Conservation (phyloP, 2,888 invertebrate species). For the Drosophila picticornis region DNA sequence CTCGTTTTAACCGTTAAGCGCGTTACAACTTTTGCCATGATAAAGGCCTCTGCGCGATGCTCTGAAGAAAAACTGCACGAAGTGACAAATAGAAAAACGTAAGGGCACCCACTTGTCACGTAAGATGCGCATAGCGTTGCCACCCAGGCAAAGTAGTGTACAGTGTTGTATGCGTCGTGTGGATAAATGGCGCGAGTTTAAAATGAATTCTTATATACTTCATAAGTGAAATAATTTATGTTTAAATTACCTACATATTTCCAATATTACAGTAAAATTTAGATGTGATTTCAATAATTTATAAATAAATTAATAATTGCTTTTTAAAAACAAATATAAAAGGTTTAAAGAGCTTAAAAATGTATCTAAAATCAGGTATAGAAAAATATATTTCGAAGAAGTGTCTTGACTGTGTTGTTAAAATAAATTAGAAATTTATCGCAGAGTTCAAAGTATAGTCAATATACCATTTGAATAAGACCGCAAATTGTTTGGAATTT, state of each 20-base stretch:
- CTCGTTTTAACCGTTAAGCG: constrained; percentile 55
- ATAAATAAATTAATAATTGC: background rate
- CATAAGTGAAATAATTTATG: background rate
- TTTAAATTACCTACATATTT: background rate
- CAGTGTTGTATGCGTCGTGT: constrained; percentile 51
- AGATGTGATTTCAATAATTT: background rate
- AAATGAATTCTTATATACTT: constrained; percentile 14
- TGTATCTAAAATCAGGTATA: background rate
- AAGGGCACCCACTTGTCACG: constrained; percentile 27
- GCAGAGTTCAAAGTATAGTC: background rate
- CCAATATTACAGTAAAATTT: background rate
- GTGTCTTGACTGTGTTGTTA: background rate
- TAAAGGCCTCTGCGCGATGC: constrained; percentile 18
- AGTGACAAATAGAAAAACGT: constrained; percentile 69
- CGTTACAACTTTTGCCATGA: constrained; percentile 62
- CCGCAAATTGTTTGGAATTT: background rate
- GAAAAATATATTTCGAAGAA: background rate
- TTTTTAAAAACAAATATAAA: background rate
- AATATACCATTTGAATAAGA: background rate
- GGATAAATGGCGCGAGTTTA: constrained; percentile 28
- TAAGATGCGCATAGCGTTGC: constrained; percentile 40
- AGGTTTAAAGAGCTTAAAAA: background rate
- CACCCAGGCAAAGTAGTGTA: constrained; percentile 26
- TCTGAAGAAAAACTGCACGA: constrained; percentile 39
- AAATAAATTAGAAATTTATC: background rate